These are phyloP conservation scores for Phymatocera aterrima DNA, from an alignment of 2,888 invertebrate genomes.

Conservation along the genomic window DNA sequence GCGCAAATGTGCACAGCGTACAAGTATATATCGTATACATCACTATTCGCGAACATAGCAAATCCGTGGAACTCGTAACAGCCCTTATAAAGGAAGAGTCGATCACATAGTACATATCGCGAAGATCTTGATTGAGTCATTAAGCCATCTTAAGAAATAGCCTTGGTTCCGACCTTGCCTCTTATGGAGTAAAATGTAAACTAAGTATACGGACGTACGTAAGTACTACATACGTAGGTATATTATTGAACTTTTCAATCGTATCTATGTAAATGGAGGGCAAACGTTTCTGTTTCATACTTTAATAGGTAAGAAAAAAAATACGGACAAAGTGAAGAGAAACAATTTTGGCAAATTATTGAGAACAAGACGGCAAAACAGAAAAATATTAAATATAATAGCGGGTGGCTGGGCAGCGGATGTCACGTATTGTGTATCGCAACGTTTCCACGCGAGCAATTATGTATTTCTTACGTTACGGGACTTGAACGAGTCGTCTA, in stretches of 20 bases:
- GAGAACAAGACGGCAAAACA: no score
- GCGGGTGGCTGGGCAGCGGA: not conserved
- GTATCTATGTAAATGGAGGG: no score
- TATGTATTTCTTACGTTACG: no score
- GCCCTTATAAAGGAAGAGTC: conserved; percentile 70
- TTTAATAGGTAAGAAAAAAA: not conserved
- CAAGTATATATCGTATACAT: not conserved
- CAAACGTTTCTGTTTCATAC: no score
- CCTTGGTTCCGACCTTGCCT: conserved; percentile 58
- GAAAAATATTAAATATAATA: no score
- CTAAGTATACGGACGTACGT: not conserved
- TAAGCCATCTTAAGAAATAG: conserved; percentile 70
- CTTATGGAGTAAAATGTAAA: conserved; percentile 61
- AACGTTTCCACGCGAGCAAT: no score
- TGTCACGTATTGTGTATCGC: not conserved
- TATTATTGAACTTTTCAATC: no score
- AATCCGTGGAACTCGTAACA: conserved; percentile 62
- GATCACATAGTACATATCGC: conserved; percentile 60
- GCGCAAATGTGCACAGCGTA: no score
- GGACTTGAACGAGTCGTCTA: conserved; percentile 17
- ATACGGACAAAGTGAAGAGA: not conserved
- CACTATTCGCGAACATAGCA: conserved; percentile 57
- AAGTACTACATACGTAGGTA: no score
- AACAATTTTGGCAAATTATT: no score
- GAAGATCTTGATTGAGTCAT: conserved; percentile 70